phyloP scores from a whole-genome alignment of 2,797 vertebrate species.

The Lophius americanus region DNA sequence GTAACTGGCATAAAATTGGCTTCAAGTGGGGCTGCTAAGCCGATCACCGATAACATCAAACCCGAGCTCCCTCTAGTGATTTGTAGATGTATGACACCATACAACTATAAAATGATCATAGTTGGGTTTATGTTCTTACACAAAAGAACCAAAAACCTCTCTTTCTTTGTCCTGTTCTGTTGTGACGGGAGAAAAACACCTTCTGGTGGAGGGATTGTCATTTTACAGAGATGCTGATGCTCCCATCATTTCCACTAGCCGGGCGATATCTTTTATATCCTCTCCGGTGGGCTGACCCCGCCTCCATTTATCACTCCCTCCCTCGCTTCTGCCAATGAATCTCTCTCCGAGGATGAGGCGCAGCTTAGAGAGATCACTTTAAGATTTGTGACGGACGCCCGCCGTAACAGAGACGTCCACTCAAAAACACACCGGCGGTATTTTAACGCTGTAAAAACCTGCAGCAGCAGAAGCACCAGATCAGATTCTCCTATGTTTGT shows the following conservation, averaged over 20 bases:
- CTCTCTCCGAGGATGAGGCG: constrained; percentile 2
- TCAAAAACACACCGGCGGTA: background rate
- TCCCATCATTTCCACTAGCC: constrained; percentile 52
- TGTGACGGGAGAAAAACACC: constrained; percentile 34
- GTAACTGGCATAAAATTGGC: no score
- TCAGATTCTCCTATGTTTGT: constrained; percentile 1
- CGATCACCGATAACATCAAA: no score
- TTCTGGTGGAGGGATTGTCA: constrained; percentile 35
- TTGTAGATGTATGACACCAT: no score
- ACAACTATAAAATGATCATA: no score
- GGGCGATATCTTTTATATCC: constrained; percentile 35
- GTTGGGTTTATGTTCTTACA: no score
- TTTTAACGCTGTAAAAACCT: background rate
- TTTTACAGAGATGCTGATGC: constrained; percentile 39
- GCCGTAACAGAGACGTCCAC: background rate
- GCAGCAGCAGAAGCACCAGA: background rate
- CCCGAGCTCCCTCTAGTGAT: no score
- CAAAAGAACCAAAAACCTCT: background rate
- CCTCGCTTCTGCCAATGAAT: constrained; percentile 1
- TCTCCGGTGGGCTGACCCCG: constrained; percentile 29
- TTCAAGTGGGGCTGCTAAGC: no score
- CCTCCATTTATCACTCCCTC: constrained; percentile 1
- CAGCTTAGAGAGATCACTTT: constrained; percentile 6
- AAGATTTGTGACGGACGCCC: constrained; percentile 15
- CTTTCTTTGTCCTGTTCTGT: constrained; percentile 6